These are phyloP conservation scores for Marcusenius ussheri DNA, from an alignment of 2,113 vertebrate species.

Conservation along the genomic window DNA sequence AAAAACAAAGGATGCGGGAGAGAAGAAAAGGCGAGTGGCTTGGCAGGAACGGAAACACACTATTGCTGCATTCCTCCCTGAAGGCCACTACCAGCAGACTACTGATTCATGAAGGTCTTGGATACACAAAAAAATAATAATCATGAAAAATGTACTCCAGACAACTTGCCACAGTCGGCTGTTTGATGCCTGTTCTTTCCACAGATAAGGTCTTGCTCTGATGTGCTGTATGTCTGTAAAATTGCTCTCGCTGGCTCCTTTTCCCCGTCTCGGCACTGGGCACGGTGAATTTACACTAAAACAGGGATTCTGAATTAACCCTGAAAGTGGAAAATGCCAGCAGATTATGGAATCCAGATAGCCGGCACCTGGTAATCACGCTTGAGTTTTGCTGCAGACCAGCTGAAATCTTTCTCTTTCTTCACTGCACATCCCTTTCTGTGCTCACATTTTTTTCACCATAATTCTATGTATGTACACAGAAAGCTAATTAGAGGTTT, in stretches of 20 bases:
- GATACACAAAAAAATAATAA: constrained; percentile 34
- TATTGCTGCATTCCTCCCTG: constrained; percentile 25
- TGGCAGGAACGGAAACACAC: constrained; percentile 13
- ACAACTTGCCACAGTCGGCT: constrained; percentile 34
- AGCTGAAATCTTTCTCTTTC: constrained; percentile 35
- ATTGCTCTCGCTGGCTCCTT: constrained; percentile 31
- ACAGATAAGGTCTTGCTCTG: constrained; percentile 40
- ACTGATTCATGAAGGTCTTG: constrained; percentile 39
- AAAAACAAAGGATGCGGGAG: constrained; percentile 28
- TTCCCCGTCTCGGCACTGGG: constrained; percentile 22
- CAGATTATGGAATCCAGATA: constrained; percentile 3
- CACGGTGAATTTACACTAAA: constrained; percentile 34
- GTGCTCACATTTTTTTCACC: not conserved
- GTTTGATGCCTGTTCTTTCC: constrained; percentile 38
- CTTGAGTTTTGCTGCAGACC: constrained; percentile 30
- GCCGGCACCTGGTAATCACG: not conserved
- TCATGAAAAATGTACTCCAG: constrained; percentile 41
- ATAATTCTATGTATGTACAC: constrained; percentile 5
- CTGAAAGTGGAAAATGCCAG: constrained; percentile 20
- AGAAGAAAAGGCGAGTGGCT: not conserved
- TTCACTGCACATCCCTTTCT: not conserved
- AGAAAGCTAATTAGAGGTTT: not conserved
- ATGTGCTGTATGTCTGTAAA: constrained; percentile 33
- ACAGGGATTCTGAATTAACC: constrained; percentile 29
- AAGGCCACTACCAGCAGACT: constrained; percentile 31